A percentile compares a stretch with the other conserved stretches of the same genome.
phyloP scores from a whole-genome alignment of 2,888 invertebrate genomes.

The Leistus spinibarbis region DNA sequence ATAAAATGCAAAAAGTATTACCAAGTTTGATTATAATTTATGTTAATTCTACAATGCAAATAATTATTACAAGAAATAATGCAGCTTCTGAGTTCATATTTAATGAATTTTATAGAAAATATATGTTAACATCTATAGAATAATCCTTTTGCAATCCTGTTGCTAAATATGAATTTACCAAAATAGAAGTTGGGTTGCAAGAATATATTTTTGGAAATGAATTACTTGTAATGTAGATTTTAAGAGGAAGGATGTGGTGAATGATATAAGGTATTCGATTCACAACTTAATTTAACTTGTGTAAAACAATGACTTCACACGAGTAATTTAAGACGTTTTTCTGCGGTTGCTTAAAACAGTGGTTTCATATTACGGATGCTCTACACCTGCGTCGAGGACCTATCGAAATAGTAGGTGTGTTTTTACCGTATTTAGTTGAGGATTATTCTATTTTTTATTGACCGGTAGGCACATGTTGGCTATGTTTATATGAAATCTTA shows the following conservation, averaged over 20 bases:
- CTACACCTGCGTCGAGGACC: not conserved
- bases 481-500: not conserved
- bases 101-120: too few relatives aligned
- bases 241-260: conserved; percentile 1
- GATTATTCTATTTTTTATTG: not conserved
- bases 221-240: not conserved
- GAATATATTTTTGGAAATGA: not conserved
- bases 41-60: too few relatives aligned
- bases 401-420: not conserved
- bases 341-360: not conserved
- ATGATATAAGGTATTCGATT: not conserved
- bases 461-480: not conserved
- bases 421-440: not conserved
- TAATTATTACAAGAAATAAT: too few relatives aligned
- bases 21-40: too few relatives aligned
- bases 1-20: too few relatives aligned
- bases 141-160: too few relatives aligned
- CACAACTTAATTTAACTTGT: not conserved
- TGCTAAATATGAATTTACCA: too few relatives aligned
- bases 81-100: too few relatives aligned
- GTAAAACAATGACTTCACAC: not conserved
- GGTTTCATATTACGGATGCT: conserved; percentile 19
- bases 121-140: too few relatives aligned
- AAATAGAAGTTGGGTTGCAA: too few relatives aligned
- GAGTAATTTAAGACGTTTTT: conserved; percentile 1